Base-by-base conservation (phyloP, 2,888 invertebrate genomes). In the Cecidostiba fungosa region DNA sequence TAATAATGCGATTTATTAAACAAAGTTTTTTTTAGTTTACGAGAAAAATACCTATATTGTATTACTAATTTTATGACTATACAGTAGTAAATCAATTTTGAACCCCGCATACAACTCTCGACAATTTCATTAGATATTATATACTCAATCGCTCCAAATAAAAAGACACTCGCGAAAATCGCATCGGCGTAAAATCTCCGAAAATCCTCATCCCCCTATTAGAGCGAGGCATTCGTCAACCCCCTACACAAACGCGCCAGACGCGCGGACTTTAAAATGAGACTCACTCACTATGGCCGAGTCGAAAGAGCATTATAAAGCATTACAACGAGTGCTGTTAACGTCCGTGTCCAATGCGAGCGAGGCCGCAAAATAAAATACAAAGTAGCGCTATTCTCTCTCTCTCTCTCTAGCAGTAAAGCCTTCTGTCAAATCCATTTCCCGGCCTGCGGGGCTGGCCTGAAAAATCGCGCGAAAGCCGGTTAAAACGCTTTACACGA, bases 241-340 rank as follows among this genome's bases (percentile, higher is more conserved):
- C 54, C n/a, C 43, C 8, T 5, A 16, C 19, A 50, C 50, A 19
- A 0, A 16, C 16, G 16, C 16, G 54, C 54, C 54, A 59, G 54
- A 19, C 72, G 36, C 39, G 43, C 72, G 23, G n/a, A 54, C 76
- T 36, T 54, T 54, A 77, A 50, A 77, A 36, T 54, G 76, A 16
- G 54, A 59, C 36, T 39, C 72, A 6, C 19, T 36, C 5, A 14
- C 47, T 6, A 50, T 14, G n/a, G 72, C n/a, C 36, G 16, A 84
- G 62, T 76, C 88, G 88, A 85, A 87, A 85, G 84, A 85, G 91
- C 90, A 92, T 92, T 92, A 92, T 92, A 91, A 92, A 92, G 92
- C 91, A 92, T 91, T 92, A 92, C 91, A 91, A 90, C 90, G 91
- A 91, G 91, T 91, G 92, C 91, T 92, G 92, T 92, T 92, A 92